Evolutionary conservation across 2,888 invertebrate species (phyloP).

Genomic region (Achlya flavicornis): DNA sequence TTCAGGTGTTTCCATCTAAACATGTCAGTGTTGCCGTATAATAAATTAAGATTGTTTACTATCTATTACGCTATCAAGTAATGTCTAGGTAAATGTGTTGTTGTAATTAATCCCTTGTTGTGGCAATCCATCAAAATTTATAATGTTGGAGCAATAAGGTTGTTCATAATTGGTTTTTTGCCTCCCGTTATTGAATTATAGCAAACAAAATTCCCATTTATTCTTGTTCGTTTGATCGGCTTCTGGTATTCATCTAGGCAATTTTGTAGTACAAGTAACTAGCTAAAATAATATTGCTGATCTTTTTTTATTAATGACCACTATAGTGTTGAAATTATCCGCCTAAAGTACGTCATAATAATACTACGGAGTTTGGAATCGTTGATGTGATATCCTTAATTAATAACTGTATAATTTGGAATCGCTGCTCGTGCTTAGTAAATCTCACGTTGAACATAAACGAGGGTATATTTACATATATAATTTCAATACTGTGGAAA

Average conservation of each 20-base stretch:
- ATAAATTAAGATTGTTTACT: constrained; percentile 44
- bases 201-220: too few species aligned
- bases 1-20: constrained; percentile 51
- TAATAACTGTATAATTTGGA: background rate
- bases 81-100: constrained; percentile 17
- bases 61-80: constrained; percentile 27
- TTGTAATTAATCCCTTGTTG: constrained; percentile 7
- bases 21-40: constrained; percentile 24
- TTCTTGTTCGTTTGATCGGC: too few species aligned
- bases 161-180: too few species aligned
- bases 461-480: background rate
- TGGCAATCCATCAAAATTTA: background rate
- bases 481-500: constrained; percentile 6
- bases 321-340: background rate
- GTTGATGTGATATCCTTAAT: background rate
- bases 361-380: background rate
- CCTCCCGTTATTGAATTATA: too few species aligned
- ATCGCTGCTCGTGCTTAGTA: background rate
- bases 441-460: background rate
- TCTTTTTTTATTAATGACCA: background rate
- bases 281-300: too few species aligned
- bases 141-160: too few species aligned
- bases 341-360: background rate
- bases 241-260: too few species aligned
- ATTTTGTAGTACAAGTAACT: too few species aligned